phyloP scores from a whole-genome alignment of 2,888 invertebrate species.

The Dynastes grantii region DNA sequence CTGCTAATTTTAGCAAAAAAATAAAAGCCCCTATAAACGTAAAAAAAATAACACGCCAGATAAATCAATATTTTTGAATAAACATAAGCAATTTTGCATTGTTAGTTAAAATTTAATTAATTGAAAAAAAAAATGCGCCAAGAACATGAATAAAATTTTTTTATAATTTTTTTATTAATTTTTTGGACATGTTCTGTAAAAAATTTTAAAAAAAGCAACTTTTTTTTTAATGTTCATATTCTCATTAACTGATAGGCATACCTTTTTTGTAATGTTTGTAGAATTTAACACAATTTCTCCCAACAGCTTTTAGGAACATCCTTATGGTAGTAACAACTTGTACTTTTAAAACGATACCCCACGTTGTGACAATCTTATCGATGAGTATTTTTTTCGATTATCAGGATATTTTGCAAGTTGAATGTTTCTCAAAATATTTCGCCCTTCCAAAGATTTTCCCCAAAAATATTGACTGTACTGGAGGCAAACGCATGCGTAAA shows the following conservation, averaged over 20 bases:
- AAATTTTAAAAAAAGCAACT: background rate
- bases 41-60: no score
- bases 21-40: no score
- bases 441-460: background rate
- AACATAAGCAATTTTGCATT: no score
- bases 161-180: no score
- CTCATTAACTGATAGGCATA: background rate
- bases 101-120: background rate
- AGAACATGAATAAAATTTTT: background rate
- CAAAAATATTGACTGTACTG: constrained; percentile 11
- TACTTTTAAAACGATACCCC: background rate
- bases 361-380: background rate
- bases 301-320: constrained; percentile 17
- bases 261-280: constrained; percentile 7
- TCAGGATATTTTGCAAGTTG: background rate
- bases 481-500: constrained; percentile 13
- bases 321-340: background rate
- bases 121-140: background rate
- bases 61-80: no score
- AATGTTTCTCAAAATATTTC: background rate
- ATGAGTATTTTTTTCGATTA: background rate
- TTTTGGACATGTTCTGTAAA: background rate
- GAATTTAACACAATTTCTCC: constrained; percentile 14
- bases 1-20: background rate
- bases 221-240: background rate